Conservation (phyloP, 2,888 invertebrate species). For the Himalopsyche kuldschensis region DNA sequence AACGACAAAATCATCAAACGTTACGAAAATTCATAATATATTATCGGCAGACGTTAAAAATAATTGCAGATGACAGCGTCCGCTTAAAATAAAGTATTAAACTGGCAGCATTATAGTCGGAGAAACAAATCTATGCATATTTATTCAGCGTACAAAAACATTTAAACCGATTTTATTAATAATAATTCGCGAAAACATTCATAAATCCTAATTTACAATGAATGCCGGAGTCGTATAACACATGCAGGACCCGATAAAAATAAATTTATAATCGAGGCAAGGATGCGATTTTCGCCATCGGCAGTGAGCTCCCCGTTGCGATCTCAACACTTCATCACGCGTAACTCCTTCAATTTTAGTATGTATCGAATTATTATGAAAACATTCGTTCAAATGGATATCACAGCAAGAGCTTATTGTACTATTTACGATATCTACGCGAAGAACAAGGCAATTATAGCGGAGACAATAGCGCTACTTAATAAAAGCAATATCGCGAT, state of each 20-base stretch:
- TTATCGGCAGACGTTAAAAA: neutral
- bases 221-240: neutral
- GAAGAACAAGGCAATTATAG: neutral
- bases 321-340: slow-evolving; percentile 35
- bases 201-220: neutral
- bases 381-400: slow-evolving; percentile 21
- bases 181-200: neutral
- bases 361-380: slow-evolving; percentile 30
- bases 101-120: neutral
- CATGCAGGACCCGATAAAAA: neutral
- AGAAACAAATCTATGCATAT: neutral
- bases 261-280: neutral
- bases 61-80: neutral
- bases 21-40: neutral
- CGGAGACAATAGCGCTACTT: too few species aligned
- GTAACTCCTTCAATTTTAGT: slow-evolving; percentile 17
- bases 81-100: neutral
- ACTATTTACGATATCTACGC: neutral
- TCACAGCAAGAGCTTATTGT: slow-evolving; percentile 21
- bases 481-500: too few species aligned
- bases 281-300: slow-evolving; percentile 5
- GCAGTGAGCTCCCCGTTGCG: slow-evolving; percentile 24
- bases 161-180: neutral
- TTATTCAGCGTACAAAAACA: neutral
- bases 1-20: too few species aligned